Evolutionary conservation across 2,888 invertebrate species (phyloP), one percentile per base, ranked within the genome.

Genomic region (Lithodes maja): DNA sequence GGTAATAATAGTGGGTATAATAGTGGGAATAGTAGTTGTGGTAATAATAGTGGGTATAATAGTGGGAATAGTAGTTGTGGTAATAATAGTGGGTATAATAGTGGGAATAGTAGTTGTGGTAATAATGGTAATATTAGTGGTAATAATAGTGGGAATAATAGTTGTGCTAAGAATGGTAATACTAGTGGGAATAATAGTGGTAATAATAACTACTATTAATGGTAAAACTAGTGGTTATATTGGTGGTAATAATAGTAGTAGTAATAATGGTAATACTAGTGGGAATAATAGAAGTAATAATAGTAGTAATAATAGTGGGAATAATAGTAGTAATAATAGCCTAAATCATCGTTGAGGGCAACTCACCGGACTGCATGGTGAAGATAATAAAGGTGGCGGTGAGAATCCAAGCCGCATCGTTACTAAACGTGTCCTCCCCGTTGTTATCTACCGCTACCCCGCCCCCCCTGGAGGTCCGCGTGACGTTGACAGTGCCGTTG

Each of bases 331-430:
- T 33, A 33, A 33, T 33, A 33, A 33, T 33, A 33, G 33, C 33
- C 33, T 33, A 33, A 33, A 33, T 33, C 33, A 33, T 33, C 33
- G 82, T 15, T 50, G 0, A 15, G 50, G 33, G 7, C 12, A 52
- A 3, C 80, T 53, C 49, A 97, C 97, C 98, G 91, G 98, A 97
- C 94, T 98, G 98, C 98, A 98, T 98, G 0, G 98, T 98, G 93
- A 98, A 97, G 92, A 98, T 97, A 93, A 98, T 97, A 93, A 98
- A 98, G 0, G 97, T 96, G 84, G 97, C 97, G 0, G 97, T 97
- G 86, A 98, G 94, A 83, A 98, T 97, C 98, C 98, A 98, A 92
- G 97, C 97, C 12, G 97, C 96, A 93, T 97, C 97, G 61, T 88
- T 88, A 53, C 86, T 71, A 49, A 91, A 87, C 33, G 0, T 33